phyloP scores from a whole-genome alignment of 1,140 invertebrate species.

The Drosophila arizonae region DNA sequence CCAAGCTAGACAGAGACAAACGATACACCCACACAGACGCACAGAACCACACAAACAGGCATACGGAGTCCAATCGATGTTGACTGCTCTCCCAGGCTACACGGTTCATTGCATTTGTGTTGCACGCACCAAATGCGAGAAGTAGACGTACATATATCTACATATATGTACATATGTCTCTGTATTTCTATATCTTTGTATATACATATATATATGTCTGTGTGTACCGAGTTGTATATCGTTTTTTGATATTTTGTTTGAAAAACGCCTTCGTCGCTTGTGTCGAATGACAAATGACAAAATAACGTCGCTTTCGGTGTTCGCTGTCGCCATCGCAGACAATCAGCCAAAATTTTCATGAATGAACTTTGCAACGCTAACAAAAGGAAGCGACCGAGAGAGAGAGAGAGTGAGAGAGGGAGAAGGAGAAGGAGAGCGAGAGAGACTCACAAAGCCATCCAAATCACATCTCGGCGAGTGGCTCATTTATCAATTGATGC shows the following conservation, averaged over 20 bases:
- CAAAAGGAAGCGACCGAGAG: conserved; percentile 48
- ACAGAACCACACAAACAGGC: conserved; percentile 10
- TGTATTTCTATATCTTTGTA: conserved; percentile 8
- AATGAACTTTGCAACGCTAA: conserved; percentile 44
- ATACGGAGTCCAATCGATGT: conserved; percentile 22
- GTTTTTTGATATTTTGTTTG: conserved; percentile 64
- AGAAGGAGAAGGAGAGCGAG: background rate
- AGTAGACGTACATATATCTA: conserved; percentile 44
- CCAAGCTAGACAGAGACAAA: conserved; percentile 8
- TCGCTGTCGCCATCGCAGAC: conserved; percentile 29
- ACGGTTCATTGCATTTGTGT: conserved; percentile 70
- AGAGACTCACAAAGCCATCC: background rate
- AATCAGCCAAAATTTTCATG: conserved; percentile 50
- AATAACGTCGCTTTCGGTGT: conserved; percentile 32
- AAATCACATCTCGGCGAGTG: conserved; percentile 5
- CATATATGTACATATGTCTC: conserved; percentile 8
- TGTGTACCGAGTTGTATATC: conserved; percentile 38
- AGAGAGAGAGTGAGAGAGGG: too few species aligned
- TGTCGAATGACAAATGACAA: conserved; percentile 75
- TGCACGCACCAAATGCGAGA: conserved; percentile 76
- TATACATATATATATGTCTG: background rate
- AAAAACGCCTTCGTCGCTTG: conserved; percentile 64
- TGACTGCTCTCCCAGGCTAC: conserved; percentile 19
- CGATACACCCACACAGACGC: conserved; percentile 36
- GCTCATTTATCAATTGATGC: conserved; percentile 41